Percentiles rank a stretch among this genome's conserved stretches.
These are phyloP conservation scores for Mustela nigripes DNA, from an alignment of 2,113 vertebrate species.

Conservation along the genomic window DNA sequence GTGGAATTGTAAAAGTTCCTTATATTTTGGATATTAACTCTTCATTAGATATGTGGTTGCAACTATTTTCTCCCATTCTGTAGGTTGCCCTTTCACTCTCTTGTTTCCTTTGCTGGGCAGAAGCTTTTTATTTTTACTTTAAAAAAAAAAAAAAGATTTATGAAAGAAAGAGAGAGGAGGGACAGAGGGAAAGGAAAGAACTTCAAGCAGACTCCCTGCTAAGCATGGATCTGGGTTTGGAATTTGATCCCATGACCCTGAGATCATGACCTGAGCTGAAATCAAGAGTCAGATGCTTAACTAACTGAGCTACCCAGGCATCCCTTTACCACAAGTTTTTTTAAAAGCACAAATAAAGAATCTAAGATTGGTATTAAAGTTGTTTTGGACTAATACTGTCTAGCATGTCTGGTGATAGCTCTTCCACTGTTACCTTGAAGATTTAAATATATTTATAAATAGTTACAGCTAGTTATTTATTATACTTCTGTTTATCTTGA, in stretches of 20 bases:
- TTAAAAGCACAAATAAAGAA: not conserved
- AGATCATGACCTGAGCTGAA: not conserved
- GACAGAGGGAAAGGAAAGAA: too few species aligned
- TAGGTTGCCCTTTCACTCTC: not conserved
- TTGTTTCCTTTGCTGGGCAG: too few species aligned
- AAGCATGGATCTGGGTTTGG: too few species aligned
- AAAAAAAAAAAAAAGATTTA: too few species aligned
- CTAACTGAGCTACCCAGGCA: not conserved
- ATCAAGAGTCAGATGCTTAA: not conserved
- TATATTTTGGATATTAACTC: not conserved
- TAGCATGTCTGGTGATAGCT: not conserved
- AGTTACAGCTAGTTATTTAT: not conserved
- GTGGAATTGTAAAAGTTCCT: not conserved
- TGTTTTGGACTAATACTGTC: not conserved
- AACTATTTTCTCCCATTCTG: not conserved
- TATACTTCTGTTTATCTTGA: not conserved
- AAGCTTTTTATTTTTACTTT: too few species aligned
- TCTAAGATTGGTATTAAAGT: slow-evolving; percentile 2
- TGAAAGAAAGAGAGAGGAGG: too few species aligned
- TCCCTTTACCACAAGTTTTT: not conserved
- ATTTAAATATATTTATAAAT: not conserved
- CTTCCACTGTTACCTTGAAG: not conserved
- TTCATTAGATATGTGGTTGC: not conserved
- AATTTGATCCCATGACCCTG: not conserved
- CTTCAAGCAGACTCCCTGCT: too few species aligned